These are phyloP conservation scores for Hydrotaea diabolus DNA, from an alignment of 2,888 invertebrate genomes.

Conservation along the genomic window DNA sequence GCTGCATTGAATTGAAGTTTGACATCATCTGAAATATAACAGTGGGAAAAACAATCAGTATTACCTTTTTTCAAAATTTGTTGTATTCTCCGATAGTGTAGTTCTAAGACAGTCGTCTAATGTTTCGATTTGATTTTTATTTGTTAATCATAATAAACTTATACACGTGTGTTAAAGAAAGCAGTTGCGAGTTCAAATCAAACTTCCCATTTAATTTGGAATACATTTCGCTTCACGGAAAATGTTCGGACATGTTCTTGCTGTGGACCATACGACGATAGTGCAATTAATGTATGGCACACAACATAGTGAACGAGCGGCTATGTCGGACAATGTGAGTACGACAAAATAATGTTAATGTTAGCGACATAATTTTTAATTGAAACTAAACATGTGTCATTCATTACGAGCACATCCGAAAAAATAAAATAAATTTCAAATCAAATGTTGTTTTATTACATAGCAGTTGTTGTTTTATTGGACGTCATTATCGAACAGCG, in stretches of 20 bases:
- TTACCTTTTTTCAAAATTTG: too few species aligned
- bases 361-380: slow-evolving; percentile 22
- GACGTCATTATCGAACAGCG: slow-evolving; percentile 58
- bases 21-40: too few species aligned
- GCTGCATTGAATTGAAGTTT: too few species aligned
- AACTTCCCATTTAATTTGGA: too few species aligned
- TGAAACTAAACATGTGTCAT: slow-evolving; percentile 26
- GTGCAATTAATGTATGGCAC: background rate
- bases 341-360: background rate
- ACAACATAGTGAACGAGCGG: background rate
- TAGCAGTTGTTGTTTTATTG: slow-evolving; percentile 53
- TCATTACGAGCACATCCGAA: background rate
- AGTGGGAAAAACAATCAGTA: too few species aligned
- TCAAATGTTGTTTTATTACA: slow-evolving; percentile 6
- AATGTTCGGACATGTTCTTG: background rate
- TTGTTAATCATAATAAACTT: too few species aligned
- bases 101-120: too few species aligned
- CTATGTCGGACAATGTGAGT: background rate
- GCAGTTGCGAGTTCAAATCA: too few species aligned
- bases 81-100: too few species aligned
- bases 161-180: too few species aligned
- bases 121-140: too few species aligned
- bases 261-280: background rate
- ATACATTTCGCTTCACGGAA: too few species aligned
- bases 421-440: slow-evolving; percentile 24